Conservation (phyloP, 1,140 invertebrate species). For the Tetragnatha versicolor region DNA sequence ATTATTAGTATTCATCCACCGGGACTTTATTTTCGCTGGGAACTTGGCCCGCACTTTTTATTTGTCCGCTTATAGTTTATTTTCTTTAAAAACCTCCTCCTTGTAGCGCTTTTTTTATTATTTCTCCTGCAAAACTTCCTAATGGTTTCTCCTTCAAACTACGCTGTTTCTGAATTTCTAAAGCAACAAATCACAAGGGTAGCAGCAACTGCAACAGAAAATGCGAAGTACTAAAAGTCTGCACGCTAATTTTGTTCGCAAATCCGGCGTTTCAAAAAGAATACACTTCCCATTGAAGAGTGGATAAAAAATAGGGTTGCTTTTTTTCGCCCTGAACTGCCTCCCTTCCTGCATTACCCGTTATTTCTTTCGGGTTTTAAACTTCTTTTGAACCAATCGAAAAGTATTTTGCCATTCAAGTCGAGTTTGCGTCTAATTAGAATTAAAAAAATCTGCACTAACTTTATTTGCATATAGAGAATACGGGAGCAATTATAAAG, state of each 20-base stretch:
- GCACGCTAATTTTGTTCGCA: constrained; percentile 38
- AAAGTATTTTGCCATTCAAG: constrained; percentile 46
- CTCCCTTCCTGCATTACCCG: neutral
- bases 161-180: constrained; percentile 18
- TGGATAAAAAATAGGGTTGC: constrained; percentile 32
- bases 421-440: constrained; percentile 46
- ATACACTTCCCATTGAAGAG: constrained; percentile 21
- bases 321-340: constrained; percentile 5
- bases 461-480: constrained; percentile 51
- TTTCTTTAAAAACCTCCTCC: neutral
- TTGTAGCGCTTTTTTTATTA: neutral
- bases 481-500: constrained; percentile 50
- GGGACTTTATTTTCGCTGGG: neutral
- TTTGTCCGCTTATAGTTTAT: constrained; percentile 6
- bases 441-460: constrained; percentile 35
- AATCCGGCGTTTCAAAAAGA: constrained; percentile 33
- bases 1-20: neutral
- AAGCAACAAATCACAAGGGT: constrained; percentile 27
- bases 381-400: constrained; percentile 41
- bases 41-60: constrained; percentile 13
- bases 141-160: constrained; percentile 25
- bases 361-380: constrained; percentile 31
- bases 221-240: constrained; percentile 25
- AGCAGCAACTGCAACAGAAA: constrained; percentile 16
- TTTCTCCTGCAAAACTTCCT: constrained; percentile 22